phyloP scores from a whole-genome alignment of 2,888 invertebrate genomes.

The Idaea dimidiata region DNA sequence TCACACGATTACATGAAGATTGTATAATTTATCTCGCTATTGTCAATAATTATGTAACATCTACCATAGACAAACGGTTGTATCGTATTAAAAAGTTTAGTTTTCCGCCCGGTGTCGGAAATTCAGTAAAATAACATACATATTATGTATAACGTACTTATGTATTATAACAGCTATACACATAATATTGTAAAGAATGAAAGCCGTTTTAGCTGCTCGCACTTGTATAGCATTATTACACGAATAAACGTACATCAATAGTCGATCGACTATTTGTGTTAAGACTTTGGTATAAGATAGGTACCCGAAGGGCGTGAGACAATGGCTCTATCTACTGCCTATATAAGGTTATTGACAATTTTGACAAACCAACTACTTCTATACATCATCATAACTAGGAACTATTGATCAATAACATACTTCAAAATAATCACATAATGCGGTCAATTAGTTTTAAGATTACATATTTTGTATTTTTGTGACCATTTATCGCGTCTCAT shows the following conservation, averaged over 20 bases:
- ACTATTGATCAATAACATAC: too few species aligned
- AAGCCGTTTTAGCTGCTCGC: slow-evolving; percentile 74
- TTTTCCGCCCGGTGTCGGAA: neutral
- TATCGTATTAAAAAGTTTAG: slow-evolving; percentile 35
- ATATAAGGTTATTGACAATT: slow-evolving; percentile 3
- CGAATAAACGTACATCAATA: slow-evolving; percentile 64
- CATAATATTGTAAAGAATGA: slow-evolving; percentile 54
- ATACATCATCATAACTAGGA: too few species aligned
- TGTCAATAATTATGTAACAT: slow-evolving; percentile 56
- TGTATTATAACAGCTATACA: slow-evolving; percentile 3
- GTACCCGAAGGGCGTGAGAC: slow-evolving; percentile 17
- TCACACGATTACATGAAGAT: slow-evolving; percentile 46
- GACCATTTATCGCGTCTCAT: too few species aligned
- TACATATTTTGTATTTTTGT: too few species aligned
- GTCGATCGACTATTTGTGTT: slow-evolving; percentile 71
- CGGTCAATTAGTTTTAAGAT: too few species aligned
- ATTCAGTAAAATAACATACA: neutral
- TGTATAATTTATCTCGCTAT: slow-evolving; percentile 43
- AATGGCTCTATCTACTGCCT: slow-evolving; percentile 14
- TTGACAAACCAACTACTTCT: too few species aligned
- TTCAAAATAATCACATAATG: too few species aligned
- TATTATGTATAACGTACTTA: slow-evolving; percentile 38
- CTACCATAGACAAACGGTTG: slow-evolving; percentile 55
- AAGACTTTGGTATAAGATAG: slow-evolving; percentile 73
- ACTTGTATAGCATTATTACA: slow-evolving; percentile 75